Base-by-base conservation (phyloP, 2,113 vertebrate species). In the Manacus vitellinus region DNA sequence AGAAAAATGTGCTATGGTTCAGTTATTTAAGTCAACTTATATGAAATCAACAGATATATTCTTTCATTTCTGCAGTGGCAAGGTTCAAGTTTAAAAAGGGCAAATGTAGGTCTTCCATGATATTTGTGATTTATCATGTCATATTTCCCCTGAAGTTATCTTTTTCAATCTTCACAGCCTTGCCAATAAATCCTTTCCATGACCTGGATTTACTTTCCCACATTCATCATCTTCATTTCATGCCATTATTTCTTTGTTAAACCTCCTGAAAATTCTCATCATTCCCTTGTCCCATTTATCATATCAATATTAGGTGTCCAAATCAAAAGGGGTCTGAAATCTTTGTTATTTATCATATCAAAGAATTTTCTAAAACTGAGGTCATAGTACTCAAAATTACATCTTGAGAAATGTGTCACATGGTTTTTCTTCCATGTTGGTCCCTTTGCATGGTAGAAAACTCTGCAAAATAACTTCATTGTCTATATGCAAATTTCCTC, bases 341-440 rank as follows among this genome's bases (percentile, higher is more conserved):
- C 41, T 73, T 54, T 22, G 9, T 25, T 76, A 49, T 56, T 39
- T 8, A 15, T 21, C 0, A 0, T n/a, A 56, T 37, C 1, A 11
- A 89, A 30, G 3, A 15, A 20, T 81, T 75, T 79, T 66, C 23
- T 39, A n/a, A 93, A 90, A 43, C 2, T 55, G 49, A 80, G 28
- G 13, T 33, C n/a, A 46, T 33, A 21, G 11, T 43, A 44, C 14
- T 49, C 35, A 81, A 79, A 92, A 43, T 30, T 47, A 14, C 3
- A 5, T 21, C 8, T 51, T 56, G 9, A 28, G 20, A 79, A 79
- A 79, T 10, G 3, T 33, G 14, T 19, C 13, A 59, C 18, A 18
- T 8, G 3, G 1, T 24, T 71, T 71, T 85, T 49, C 55, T 14
- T 19, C 19, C 17, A 33, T 23, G 12, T 62, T 83, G 3, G 8